phyloP scores from a whole-genome alignment of 2,113 vertebrate species.

The Triplophysa tibetana region DNA sequence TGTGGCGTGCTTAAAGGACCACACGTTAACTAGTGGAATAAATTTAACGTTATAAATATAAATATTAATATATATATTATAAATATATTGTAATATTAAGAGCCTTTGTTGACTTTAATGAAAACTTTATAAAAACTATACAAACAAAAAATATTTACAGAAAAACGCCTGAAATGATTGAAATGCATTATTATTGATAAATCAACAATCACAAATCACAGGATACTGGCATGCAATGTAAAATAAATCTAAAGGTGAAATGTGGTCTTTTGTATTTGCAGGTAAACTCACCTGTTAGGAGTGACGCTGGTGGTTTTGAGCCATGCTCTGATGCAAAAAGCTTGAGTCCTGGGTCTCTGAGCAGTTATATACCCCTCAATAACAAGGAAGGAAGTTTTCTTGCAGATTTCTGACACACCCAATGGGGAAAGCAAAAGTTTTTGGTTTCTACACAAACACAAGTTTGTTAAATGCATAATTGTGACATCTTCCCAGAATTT shows the following conservation, averaged over 20 bases:
- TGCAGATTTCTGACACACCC: constrained; percentile 49
- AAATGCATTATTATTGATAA: neutral
- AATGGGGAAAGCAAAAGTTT: constrained; percentile 37
- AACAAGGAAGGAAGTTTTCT: constrained; percentile 47
- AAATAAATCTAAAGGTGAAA: neutral
- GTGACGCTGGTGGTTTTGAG: constrained; percentile 47
- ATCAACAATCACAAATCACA: too few relatives aligned
- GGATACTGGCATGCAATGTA: neutral
- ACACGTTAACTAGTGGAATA: neutral
- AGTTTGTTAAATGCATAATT: constrained; percentile 10
- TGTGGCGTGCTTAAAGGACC: constrained; percentile 30
- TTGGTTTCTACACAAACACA: constrained; percentile 28
- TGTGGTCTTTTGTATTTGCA: neutral
- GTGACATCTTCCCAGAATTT: constrained; percentile 37
- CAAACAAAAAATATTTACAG: too few relatives aligned
- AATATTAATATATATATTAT: too few relatives aligned
- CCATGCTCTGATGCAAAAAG: constrained; percentile 40
- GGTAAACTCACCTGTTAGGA: constrained; percentile 35
- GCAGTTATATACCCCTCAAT: neutral
- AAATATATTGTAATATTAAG: too few relatives aligned
- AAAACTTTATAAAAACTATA: too few relatives aligned
- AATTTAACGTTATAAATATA: neutral
- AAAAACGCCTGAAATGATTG: too few relatives aligned
- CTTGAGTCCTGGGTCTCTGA: neutral
- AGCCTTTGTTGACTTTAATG: too few relatives aligned